Evolutionary conservation across 2,797 vertebrate genomes (phyloP).

Genomic region (Syngnathus acus): DNA sequence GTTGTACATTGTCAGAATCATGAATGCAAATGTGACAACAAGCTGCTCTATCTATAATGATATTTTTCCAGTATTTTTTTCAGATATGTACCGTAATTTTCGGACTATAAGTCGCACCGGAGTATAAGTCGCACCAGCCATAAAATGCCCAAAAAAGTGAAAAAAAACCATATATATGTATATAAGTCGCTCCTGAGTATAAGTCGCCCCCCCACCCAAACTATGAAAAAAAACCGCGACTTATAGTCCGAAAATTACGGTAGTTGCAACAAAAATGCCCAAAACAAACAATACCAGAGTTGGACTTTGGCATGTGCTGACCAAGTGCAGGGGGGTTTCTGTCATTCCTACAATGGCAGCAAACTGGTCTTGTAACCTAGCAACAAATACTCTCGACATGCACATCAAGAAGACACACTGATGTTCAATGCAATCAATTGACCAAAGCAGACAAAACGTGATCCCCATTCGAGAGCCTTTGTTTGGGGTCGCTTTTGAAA

Average conservation of each 20-base stretch:
- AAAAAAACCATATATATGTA: too few relatives aligned
- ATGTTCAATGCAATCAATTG: slow-evolving; percentile 34
- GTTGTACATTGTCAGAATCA: background rate
- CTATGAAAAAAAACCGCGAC: too few relatives aligned
- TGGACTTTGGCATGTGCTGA: background rate
- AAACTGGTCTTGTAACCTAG: slow-evolving; percentile 35
- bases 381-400: slow-evolving; percentile 36
- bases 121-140: too few relatives aligned
- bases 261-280: background rate
- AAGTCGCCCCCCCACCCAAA: too few relatives aligned
- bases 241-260: too few relatives aligned
- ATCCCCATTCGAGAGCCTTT: slow-evolving; percentile 17
- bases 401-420: slow-evolving; percentile 11
- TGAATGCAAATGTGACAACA: background rate
- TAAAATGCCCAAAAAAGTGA: too few relatives aligned
- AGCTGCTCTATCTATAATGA: too few relatives aligned
- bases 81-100: too few relatives aligned
- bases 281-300: slow-evolving; percentile 1
- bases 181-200: too few relatives aligned
- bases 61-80: too few relatives aligned
- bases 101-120: too few relatives aligned
- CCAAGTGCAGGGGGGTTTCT: background rate
- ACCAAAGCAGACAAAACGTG: slow-evolving; percentile 9
- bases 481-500: background rate
- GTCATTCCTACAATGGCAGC: slow-evolving; percentile 1